phyloP scores from a whole-genome alignment of 2,888 invertebrate genomes.

The Brenthis hecate region DNA sequence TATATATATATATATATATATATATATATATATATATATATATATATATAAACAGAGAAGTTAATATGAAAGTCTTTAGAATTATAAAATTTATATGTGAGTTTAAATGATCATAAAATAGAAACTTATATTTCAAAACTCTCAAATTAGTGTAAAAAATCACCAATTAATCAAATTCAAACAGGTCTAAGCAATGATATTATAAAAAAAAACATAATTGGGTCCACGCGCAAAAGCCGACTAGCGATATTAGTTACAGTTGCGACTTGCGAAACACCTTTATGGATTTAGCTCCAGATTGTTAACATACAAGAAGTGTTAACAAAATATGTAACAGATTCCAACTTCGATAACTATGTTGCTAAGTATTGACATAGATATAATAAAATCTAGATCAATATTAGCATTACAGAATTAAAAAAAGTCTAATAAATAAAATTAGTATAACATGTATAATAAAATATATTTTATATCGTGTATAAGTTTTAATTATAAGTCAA shows the following conservation, averaged over 20 bases:
- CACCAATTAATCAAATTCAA: constrained; percentile 32
- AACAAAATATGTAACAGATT: constrained; percentile 13
- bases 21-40: neutral
- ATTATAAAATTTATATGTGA: neutral
- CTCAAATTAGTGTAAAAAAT: constrained; percentile 25
- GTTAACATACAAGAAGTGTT: constrained; percentile 31
- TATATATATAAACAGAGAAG: too few species aligned
- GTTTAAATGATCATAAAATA: neutral
- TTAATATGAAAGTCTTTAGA: too few species aligned
- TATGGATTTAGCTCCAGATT: constrained; percentile 31
- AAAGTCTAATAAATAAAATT: neutral
- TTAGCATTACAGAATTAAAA: constrained; percentile 8
- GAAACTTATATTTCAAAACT: neutral
- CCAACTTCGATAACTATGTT: neutral
- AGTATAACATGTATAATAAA: neutral
- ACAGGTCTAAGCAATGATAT: constrained; percentile 43
- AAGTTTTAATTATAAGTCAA: neutral
- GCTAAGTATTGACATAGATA: neutral
- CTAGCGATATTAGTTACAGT: constrained; percentile 46
- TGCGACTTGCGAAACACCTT: constrained; percentile 45
- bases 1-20: too few species aligned
- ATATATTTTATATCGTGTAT: neutral
- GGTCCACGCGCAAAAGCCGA: constrained; percentile 49
- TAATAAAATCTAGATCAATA: constrained; percentile 5
- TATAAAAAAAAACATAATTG: too few species aligned